Base-by-base conservation (phyloP, 2,113 vertebrate genomes). In the Boleophthalmus pectinirostris region DNA sequence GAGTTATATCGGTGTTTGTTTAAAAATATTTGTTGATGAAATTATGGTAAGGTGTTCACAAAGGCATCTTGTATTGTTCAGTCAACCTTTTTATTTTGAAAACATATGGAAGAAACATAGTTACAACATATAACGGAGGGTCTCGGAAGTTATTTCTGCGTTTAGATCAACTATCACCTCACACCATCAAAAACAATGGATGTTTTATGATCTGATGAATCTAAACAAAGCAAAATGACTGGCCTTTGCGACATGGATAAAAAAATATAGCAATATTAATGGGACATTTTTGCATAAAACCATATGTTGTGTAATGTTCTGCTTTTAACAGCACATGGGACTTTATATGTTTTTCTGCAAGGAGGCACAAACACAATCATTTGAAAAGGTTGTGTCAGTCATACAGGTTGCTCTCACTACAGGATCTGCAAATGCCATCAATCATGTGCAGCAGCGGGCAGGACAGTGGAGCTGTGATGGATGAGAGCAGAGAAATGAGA, bases 401-500 rank as follows among this genome's bases (percentile, higher is more conserved):
- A 83, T 79, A 73, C 75, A 72, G 69, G 73, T 75, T 57, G 68
- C 29, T 69, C 75, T 73, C 72, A 82, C 74, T 75, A 79, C 69
- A 73, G 85, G 66, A 87, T 87, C 76, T 77, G 85, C 83, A 67
- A 72, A 70, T 73, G 82, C 75, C 87, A 90, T 89, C 89, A 80
- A 85, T 90, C 89, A 88, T 69, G 51, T 25, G 43, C 0, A 68
- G 83, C 87, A 87, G 78, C 65, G 67, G 85, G 79, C 80, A 78
- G 80, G 80, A 82, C 82, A 83, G 47, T 84, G 88, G 81, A 81
- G 72, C 79, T 2, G 68, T 90, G 90, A 91, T 90, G 81, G 89
- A 91, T 89, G 86, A 72, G 73, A 77, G 74, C 12, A 58, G 77
- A 80, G 78, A 87, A 90, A 88, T 76, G 83, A 87, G 87, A 90